Conservation (phyloP, 2,888 invertebrate genomes). For the Oligia latruncula region DNA sequence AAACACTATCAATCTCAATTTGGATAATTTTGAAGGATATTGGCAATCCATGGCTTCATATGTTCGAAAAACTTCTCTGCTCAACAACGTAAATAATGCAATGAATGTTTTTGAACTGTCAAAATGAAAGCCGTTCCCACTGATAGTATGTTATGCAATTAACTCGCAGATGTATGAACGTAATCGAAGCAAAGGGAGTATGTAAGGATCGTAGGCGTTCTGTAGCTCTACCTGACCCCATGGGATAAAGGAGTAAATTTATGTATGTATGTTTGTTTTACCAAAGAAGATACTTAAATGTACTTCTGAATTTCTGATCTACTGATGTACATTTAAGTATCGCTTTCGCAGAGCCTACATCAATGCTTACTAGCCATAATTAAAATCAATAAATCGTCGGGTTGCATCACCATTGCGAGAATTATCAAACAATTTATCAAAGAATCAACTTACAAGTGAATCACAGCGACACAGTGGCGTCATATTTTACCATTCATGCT, state of each 20-base stretch:
- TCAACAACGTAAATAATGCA: too few relatives aligned
- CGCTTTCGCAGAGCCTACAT: neutral
- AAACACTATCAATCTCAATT: too few relatives aligned
- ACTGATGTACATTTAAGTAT: neutral
- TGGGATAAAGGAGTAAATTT: neutral
- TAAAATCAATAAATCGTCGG: slow-evolving; percentile 25
- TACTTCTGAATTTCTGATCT: neutral
- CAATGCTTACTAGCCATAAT: slow-evolving; percentile 4
- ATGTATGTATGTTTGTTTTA: neutral
- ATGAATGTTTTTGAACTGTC: too few relatives aligned
- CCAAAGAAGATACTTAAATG: neutral
- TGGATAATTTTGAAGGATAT: too few relatives aligned
- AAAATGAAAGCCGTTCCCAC: too few relatives aligned
- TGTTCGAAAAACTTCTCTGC: too few relatives aligned
- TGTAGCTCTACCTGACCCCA: neutral
- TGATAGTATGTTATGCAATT: too few relatives aligned
- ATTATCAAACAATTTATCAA: slow-evolving; percentile 29
- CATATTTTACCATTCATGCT: slow-evolving; percentile 17
- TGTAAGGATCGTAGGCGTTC: neutral
- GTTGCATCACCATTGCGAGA: slow-evolving; percentile 9
- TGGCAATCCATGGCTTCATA: too few relatives aligned
- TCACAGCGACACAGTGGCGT: slow-evolving; percentile 44
- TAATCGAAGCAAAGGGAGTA: neutral
- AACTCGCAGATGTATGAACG: neutral
- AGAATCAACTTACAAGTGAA: slow-evolving; percentile 45